A percentile compares a stretch with the other conserved stretches of the same genome.
phyloP scores from a whole-genome alignment of 2,113 vertebrate genomes.

The Triplophysa dalaica region DNA sequence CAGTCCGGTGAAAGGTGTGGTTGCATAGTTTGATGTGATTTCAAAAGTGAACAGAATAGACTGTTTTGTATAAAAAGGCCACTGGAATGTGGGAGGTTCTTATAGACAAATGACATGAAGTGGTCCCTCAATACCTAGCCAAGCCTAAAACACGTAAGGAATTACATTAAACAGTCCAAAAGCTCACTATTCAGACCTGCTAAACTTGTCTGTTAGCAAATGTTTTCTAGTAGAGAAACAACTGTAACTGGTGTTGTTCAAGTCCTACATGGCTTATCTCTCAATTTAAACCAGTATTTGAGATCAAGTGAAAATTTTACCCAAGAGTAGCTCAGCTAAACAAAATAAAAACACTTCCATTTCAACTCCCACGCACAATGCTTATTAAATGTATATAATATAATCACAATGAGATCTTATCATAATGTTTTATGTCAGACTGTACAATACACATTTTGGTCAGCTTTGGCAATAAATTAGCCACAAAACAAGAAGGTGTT shows the following conservation, averaged over 20 bases:
- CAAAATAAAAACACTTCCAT: no score
- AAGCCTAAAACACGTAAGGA: slow-evolving; percentile 4
- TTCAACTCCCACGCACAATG: no score
- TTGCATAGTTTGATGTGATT: background rate
- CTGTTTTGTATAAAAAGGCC: background rate
- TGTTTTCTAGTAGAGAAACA: background rate
- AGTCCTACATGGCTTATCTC: background rate
- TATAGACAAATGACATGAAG: background rate
- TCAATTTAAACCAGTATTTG: background rate
- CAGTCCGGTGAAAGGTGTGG: slow-evolving; percentile 13
- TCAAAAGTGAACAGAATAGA: background rate
- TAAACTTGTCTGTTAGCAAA: slow-evolving; percentile 26
- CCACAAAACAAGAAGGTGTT: no score
- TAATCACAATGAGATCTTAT: no score
- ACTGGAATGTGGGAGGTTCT: slow-evolving; percentile 14
- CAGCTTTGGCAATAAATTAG: no score
- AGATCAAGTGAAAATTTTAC: no score
- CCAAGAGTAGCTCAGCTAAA: no score
- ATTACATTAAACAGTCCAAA: slow-evolving; percentile 8
- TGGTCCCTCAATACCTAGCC: background rate
- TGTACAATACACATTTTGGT: no score
- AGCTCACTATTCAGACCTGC: background rate
- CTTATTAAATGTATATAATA: no score
- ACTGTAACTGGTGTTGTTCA: background rate
- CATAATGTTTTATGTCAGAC: no score